Base-by-base conservation (phyloP, 2,888 invertebrate genomes). In the Aradus depressus region DNA sequence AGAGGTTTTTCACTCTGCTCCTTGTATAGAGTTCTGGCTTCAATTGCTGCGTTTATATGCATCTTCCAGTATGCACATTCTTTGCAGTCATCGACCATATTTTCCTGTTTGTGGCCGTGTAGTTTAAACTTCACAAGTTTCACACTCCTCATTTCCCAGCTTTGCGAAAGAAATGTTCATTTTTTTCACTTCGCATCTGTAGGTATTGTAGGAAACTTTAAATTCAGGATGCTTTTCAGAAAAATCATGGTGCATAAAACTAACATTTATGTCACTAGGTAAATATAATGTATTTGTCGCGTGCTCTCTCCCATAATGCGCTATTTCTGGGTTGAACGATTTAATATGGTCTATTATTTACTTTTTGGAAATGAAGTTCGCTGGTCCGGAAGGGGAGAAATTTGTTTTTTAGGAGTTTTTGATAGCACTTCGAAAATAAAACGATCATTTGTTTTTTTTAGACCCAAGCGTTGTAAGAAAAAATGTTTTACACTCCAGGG, bases 131-230 rank as follows among this genome's bases (percentile, higher is more conserved):
- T 58, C 56, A 50, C 54, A 59, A 23, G 38, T 37, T 32, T 60
- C 55, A 45, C 56, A 60, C 38, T 60, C 60, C 44, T 60, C 55
- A 28, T 56, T 47, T 3, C 57, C 57, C 25, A 58, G 39, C 28
- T 44, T 43, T 23, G 58, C 50, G 38, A 57, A 59, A 43, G 52
- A 58, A 42, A 56, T 56, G 47, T 51, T 53, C 44, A 51, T 44
- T 47, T 44, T 41, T 31, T 44, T 55, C 12, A 55, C 50, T 42
- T 32, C 14, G 22, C 32, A 22, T 31, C 54, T 49, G 42, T 58
- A 57, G n/a, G 49, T 32, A 26, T 58, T 55, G 47, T 58, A 58
- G 10, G 53, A 57, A 22, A 42, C 10, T 16, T 53, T 52, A 21
- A 23, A 19, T 18, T 54, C 25, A 32, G 58, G 52, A 49, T 47